Evolutionary conservation across 2,888 invertebrate species (phyloP), one percentile per base, ranked within the genome.

Genomic region (Sinopyrophorus schimmeli): DNA sequence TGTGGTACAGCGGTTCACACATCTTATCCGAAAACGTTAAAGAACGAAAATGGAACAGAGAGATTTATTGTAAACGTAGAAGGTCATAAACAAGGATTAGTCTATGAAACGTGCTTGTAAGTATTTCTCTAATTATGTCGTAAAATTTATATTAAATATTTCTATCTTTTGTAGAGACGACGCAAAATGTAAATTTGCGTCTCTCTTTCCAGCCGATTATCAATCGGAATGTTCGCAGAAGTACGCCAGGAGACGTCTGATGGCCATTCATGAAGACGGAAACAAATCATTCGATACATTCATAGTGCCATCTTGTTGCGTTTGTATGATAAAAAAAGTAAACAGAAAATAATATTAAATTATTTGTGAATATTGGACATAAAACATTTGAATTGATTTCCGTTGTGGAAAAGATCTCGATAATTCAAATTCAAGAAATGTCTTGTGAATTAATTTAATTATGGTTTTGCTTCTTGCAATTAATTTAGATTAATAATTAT

Each of bases 71-170:
- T 59, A 3, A 58, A 59, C 32, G 42, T 47, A 2, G 41, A 53
- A 23, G 39, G 39, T 5, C 37, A 50, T 18, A 24, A 49, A 27
- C 59, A 59, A 39, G 50, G 49, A 10, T 16, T 59, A 6, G 37
- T 55, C 3, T 55, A 52, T 27, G 53, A 55, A 39, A 47, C 44
- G n/a, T 60, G 60, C 30, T 20, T 31, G 60, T 60, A 56, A 55
- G 57, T 55, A 34, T 9, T 26, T 26, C 9, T 26, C 9, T 5
- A 26, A 7, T 9, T 26, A 26, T 7, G 9, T 26, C 10, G 7
- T 7, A 5, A 7, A 26, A 9, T 3, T 9, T 10, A 26, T 5
- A 3, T 5, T 6, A 26, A 5, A 26, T 26, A 26, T 10, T n/a
- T n/a, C n/a, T n/a, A n/a, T n/a, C n/a, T n/a, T n/a, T n/a, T n/a